A percentile compares a stretch with the other conserved stretches of the same genome.
Evolutionary conservation across 2,113 vertebrate species (phyloP).

Genomic region (Thryonomys swinderianus): DNA sequence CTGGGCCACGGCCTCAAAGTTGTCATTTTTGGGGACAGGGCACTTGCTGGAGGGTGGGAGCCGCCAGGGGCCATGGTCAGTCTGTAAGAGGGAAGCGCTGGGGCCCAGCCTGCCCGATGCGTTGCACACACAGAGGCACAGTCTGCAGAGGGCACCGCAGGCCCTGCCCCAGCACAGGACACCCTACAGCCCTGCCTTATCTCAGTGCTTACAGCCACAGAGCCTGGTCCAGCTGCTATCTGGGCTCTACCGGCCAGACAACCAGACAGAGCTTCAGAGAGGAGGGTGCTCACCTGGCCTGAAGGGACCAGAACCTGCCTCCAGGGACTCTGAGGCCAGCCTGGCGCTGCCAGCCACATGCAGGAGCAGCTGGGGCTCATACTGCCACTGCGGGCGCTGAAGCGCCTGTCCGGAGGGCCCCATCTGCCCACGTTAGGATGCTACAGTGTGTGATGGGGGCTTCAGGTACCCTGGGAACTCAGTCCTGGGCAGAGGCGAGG

Average conservation of each 20-base stretch:
- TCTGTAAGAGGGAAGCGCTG: background rate
- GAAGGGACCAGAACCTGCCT: background rate
- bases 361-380: background rate
- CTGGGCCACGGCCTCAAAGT: background rate
- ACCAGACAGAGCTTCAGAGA: background rate
- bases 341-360: background rate
- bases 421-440: background rate
- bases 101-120: background rate
- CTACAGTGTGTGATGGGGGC: too few species aligned
- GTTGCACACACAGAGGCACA: accelerated
- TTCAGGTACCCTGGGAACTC: accelerated
- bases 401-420: background rate
- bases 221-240: background rate
- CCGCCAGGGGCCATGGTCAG: background rate
- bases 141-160: background rate
- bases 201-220: background rate
- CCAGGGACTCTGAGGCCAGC: background rate
- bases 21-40: too few species aligned
- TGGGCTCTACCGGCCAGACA: accelerated
- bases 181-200: background rate
- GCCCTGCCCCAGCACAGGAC: background rate
- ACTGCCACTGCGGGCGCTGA: too few species aligned
- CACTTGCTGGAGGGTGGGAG: background rate
- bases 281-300: background rate
- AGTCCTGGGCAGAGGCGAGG: background rate